phyloP scores from a whole-genome alignment of 1,140 invertebrate genomes.

The Calosoma granatense region DNA sequence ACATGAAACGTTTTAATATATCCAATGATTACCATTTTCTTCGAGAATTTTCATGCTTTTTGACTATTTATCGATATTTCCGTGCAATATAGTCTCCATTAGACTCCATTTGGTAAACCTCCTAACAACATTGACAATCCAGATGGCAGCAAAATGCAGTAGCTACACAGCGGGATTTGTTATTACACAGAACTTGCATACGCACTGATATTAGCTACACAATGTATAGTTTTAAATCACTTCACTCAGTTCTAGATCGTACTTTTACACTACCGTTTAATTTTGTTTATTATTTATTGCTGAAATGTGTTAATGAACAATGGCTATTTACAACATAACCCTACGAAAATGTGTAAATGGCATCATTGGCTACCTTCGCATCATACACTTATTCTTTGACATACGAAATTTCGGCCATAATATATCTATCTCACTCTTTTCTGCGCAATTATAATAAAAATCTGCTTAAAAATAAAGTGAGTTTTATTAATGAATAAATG shows the following conservation, averaged over 20 bases:
- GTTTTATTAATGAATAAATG: too few species aligned
- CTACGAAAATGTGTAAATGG: too few species aligned
- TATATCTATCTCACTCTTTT: too few species aligned
- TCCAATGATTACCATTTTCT: constrained; percentile 32
- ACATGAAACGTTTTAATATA: constrained; percentile 35
- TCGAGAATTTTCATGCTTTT: constrained; percentile 29
- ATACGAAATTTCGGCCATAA: too few species aligned
- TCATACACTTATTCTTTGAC: too few species aligned
- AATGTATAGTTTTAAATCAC: not conserved
- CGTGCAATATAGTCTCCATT: constrained; percentile 36
- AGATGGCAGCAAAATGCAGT: constrained; percentile 43
- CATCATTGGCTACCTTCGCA: too few species aligned
- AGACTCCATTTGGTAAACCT: constrained; percentile 39
- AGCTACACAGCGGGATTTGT: not conserved
- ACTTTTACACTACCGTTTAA: not conserved
- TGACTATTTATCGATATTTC: constrained; percentile 29
- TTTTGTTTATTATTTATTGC: not conserved
- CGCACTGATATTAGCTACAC: not conserved
- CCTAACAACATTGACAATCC: constrained; percentile 58
- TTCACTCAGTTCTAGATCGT: not conserved
- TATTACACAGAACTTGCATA: not conserved
- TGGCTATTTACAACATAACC: too few species aligned
- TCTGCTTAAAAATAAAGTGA: too few species aligned
- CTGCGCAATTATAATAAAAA: too few species aligned
- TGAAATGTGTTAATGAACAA: too few species aligned